Evolutionary conservation across 2,888 invertebrate genomes (phyloP).

Genomic region (Neria commutata): DNA sequence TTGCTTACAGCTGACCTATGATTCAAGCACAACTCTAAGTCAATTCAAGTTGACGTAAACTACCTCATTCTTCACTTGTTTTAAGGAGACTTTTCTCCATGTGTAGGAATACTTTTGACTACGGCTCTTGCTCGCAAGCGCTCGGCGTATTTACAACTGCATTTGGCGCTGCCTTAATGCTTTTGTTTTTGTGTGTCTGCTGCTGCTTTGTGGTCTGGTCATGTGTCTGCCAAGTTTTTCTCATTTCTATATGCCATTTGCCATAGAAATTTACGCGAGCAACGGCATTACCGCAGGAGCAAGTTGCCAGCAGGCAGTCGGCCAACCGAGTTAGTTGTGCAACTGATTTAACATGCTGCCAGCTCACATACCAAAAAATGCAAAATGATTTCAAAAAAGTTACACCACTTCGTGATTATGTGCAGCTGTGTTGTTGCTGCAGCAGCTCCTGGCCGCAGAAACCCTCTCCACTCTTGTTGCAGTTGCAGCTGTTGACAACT

Average conservation of each 20-base stretch:
- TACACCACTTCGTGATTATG: not conserved
- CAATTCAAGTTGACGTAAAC: too few relatives aligned
- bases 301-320: constrained; percentile 14
- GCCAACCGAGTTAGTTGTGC: constrained; percentile 23
- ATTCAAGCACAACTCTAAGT: too few relatives aligned
- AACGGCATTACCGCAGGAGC: not conserved
- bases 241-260: not conserved
- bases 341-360: constrained; percentile 24
- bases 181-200: not conserved
- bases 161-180: not conserved
- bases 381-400: not conserved
- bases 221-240: constrained; percentile 49
- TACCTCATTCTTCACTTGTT: too few relatives aligned
- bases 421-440: constrained; percentile 8
- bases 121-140: too few relatives aligned
- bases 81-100: too few relatives aligned
- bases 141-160: too few relatives aligned
- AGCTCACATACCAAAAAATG: not conserved
- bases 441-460: not conserved
- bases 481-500: not conserved
- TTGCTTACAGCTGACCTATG: too few relatives aligned
- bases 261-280: not conserved
- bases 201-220: constrained; percentile 41
- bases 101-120: too few relatives aligned
- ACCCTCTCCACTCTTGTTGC: not conserved